Evolutionary conservation across 2,797 vertebrate genomes (phyloP), one percentile per base, ranked within the genome.

Genomic region (Ptychadena robeensis): DNA sequence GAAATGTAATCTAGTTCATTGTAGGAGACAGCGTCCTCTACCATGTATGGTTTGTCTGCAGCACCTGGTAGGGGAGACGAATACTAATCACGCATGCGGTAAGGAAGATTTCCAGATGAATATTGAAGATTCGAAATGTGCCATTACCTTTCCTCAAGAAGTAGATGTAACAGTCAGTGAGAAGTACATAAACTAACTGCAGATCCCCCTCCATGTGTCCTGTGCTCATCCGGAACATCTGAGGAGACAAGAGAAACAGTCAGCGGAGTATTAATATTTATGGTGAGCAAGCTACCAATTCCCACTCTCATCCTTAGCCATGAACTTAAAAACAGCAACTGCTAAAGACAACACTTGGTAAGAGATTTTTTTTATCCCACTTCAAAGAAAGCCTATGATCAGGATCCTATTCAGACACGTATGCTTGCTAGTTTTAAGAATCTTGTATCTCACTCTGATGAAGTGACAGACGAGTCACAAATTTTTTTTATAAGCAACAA

Each of bases 181-280:
- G 93, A 86, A 99, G 92, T 88, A 99, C 90, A 0, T 96, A 99
- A 48, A 99, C 93, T 8, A 98, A 95, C 92, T 98, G 97, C 79
- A 98, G 91, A 88, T 97, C 97, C 0, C 98, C 98, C 85, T 99
- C 98, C 98, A 98, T 99, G 86, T 99, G 98, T 53, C 97, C 98
- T 0, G 98, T 98, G 87, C 97, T 98, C 98, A 99, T 98, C 79
- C 94, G 95, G 89, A 98, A 87, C 98, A 99, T 98, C 98, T 99
- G 18, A 27, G n/a, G 53, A 72, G 9, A 48, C 10, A 28, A 44
- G 53, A 63, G n/a, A 30, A 57, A 38, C 25, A 3, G 38, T 40
- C 34, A 38, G n/a, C 5, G 25, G 37, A 40, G 1, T 32, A 5
- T 7, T 5, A 68, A n/a, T n/a, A n/a, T n/a, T n/a, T n/a, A n/a